A percentile compares a stretch with the other conserved stretches of the same genome.
Conservation (phyloP, 2,113 vertebrate genomes). For the Gadus macrocephalus region DNA sequence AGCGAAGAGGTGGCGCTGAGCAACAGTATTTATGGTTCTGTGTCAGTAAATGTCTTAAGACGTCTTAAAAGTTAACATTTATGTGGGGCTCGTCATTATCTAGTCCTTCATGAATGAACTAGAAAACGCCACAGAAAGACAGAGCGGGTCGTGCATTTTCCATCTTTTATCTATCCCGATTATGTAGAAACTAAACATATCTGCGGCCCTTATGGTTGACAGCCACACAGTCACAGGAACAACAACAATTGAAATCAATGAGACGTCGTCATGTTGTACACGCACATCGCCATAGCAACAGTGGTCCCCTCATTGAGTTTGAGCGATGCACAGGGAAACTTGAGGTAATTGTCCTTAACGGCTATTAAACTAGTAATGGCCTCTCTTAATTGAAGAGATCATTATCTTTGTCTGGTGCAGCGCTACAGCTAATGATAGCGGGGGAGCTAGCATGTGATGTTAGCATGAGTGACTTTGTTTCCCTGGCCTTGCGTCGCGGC, state of each 20-base stretch:
- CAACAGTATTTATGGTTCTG: too few species aligned
- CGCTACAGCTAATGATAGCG: conserved; percentile 4
- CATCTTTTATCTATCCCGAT: too few species aligned
- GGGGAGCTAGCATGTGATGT: neutral
- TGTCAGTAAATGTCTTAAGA: too few species aligned
- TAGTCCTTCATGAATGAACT: too few species aligned
- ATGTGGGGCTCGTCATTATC: too few species aligned
- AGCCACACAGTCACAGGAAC: conserved; percentile 80
- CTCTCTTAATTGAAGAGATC: conserved; percentile 17
- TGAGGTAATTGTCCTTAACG: conserved; percentile 19
- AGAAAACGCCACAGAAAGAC: too few species aligned
- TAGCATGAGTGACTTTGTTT: neutral
- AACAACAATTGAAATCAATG: conserved; percentile 17
- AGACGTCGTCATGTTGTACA: neutral
- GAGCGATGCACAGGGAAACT: neutral
- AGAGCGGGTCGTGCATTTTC: too few species aligned
- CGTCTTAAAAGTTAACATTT: too few species aligned
- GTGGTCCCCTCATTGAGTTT: neutral
- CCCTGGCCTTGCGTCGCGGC: too few species aligned
- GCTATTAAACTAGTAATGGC: conserved; percentile 1
- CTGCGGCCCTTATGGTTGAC: conserved; percentile 94
- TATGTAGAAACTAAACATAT: conserved; percentile 37
- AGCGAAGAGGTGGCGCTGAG: too few species aligned
- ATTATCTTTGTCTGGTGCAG: conserved; percentile 3
- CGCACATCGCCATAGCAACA: conserved; percentile 6